Conservation (phyloP, 30 jellyfish, hydroid and myxozoan species). For the Hydractinia symbiolongicarpus region DNA sequence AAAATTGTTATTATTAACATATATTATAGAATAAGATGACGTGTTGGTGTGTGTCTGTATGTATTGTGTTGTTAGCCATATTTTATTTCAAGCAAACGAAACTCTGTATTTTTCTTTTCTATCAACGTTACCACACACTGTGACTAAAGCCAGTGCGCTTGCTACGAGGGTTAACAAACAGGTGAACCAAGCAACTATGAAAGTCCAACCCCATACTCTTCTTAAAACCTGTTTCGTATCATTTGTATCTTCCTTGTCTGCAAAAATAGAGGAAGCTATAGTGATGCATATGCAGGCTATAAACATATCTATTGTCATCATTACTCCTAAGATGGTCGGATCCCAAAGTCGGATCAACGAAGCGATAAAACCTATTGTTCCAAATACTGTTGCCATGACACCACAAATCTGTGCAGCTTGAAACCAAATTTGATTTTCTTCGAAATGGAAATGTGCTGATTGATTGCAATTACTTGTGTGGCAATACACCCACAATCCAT, state of each 20-base stretch:
- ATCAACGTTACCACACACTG: not conserved
- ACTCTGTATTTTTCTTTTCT: not conserved
- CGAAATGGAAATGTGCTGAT: not conserved
- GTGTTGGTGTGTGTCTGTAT: too few species aligned
- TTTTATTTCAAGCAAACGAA: too few species aligned
- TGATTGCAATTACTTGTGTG: not conserved
- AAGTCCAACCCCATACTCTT: conserved; percentile 18
- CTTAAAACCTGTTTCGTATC: not conserved
- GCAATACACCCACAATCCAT: conserved; percentile 12
- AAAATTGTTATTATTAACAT: too few species aligned
- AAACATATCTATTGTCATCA: conserved; percentile 4
- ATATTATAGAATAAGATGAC: too few species aligned
- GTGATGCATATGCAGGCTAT: not conserved
- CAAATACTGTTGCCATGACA: not conserved
- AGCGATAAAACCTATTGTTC: not conserved
- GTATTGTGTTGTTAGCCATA: too few species aligned
- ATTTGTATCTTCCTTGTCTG: not conserved
- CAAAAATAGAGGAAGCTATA: not conserved
- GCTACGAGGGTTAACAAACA: not conserved
- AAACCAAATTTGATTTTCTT: not conserved
- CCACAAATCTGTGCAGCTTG: not conserved
- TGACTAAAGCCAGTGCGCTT: not conserved
- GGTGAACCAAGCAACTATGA: not conserved
- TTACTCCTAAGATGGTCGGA: not conserved
- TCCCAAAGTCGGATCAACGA: not conserved